A percentile compares a stretch with the other conserved stretches of the same genome.
Evolutionary conservation across 2,113 vertebrate genomes (phyloP).

Genomic region (Dascyllus trimaculatus): DNA sequence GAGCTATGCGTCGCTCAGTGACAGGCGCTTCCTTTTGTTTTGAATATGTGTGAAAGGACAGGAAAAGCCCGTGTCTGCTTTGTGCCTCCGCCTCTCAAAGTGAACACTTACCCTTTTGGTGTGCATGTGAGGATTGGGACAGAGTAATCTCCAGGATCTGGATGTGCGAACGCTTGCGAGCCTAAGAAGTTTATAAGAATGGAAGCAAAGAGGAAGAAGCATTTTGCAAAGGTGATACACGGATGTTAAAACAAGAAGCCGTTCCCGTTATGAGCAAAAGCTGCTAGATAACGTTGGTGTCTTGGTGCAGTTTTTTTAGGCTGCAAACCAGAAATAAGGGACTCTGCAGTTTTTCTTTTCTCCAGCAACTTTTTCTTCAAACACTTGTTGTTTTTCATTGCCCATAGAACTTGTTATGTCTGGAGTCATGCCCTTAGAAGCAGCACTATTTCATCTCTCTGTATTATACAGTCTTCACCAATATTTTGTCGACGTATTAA

Average conservation of each 20-base stretch:
- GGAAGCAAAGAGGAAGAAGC: not conserved
- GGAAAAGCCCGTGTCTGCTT: constrained; percentile 37
- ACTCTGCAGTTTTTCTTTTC: constrained; percentile 6
- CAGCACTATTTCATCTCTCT: not conserved
- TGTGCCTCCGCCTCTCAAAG: constrained; percentile 40
- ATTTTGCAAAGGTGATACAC: constrained; percentile 10
- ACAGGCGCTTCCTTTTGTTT: constrained; percentile 51
- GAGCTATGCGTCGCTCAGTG: constrained; percentile 39
- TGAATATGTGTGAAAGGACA: constrained; percentile 46
- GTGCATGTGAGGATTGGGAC: constrained; percentile 18
- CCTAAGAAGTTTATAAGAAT: constrained; percentile 2
- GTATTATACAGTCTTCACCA: constrained; percentile 2
- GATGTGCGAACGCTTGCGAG: constrained; percentile 9
- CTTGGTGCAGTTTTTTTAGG: not conserved
- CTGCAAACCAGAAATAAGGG: not conserved
- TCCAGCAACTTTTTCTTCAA: constrained; percentile 28
- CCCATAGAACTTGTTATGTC: constrained; percentile 6
- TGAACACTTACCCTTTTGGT: constrained; percentile 27
- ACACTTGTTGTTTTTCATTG: constrained; percentile 19
- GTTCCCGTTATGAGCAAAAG: constrained; percentile 18
- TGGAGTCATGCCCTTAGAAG: constrained; percentile 3
- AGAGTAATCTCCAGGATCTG: constrained; percentile 37
- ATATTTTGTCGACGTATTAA: constrained; percentile 34
- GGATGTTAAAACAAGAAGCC: constrained; percentile 27
- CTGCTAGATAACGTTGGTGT: not conserved